Evolutionary conservation across 2,888 invertebrate species (phyloP).

Genomic region (Pilophorus perplexus): DNA sequence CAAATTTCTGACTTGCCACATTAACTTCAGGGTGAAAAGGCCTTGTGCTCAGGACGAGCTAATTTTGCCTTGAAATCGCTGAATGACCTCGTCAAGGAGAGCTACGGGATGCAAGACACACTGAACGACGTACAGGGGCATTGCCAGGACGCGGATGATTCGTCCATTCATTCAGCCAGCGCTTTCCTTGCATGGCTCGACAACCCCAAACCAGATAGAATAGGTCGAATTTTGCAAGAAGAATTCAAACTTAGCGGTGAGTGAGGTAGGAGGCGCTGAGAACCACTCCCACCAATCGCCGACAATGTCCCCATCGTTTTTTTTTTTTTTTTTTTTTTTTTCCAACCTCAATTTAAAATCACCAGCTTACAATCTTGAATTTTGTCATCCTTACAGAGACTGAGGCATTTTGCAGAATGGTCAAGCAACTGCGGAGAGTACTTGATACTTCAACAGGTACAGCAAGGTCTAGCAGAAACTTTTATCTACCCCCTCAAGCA

Average conservation of each 20-base stretch:
- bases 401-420: conserved; percentile 76
- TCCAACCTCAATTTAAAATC: too few relatives aligned
- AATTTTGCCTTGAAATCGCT: neutral
- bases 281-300: too few relatives aligned
- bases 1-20: too few relatives aligned
- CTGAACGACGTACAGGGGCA: neutral
- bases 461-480: conserved; percentile 67
- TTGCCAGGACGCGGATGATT: too few relatives aligned
- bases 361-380: too few relatives aligned
- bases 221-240: neutral
- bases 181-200: too few relatives aligned
- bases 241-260: neutral
- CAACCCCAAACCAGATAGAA: neutral
- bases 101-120: neutral
- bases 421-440: conserved; percentile 70
- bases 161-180: too few relatives aligned
- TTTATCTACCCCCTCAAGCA: conserved; percentile 56
- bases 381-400: conserved; percentile 52
- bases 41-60: too few relatives aligned
- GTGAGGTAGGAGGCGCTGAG: too few relatives aligned
- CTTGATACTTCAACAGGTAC: conserved; percentile 68
- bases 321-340: too few relatives aligned
- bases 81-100: neutral
- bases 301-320: too few relatives aligned
- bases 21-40: too few relatives aligned